A percentile compares a stretch with the other conserved stretches of the same genome.
phyloP scores from a whole-genome alignment of 2,888 invertebrate genomes.

The Oasisia sp. region DNA sequence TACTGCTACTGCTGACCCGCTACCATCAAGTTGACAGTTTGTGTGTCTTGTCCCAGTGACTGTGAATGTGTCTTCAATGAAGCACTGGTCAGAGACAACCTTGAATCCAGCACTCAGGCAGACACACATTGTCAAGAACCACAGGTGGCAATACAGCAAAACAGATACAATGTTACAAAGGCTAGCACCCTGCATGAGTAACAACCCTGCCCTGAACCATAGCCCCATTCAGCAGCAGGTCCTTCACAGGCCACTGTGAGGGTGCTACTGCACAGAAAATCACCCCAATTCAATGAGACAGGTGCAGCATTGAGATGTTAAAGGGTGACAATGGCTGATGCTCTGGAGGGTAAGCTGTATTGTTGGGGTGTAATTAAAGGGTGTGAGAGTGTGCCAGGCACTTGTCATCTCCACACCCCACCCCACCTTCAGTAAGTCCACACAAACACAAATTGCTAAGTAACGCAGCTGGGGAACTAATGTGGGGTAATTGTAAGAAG shows the following conservation, averaged over 20 bases:
- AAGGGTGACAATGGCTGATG: background rate
- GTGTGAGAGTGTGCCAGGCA: background rate
- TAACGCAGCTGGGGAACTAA: background rate
- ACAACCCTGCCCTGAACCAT: background rate
- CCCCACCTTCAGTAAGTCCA: background rate
- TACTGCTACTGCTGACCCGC: no score
- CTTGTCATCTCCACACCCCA: slow-evolving; percentile 2
- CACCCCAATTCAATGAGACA: slow-evolving; percentile 17
- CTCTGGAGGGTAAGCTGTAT: background rate
- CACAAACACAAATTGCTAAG: background rate
- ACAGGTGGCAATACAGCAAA: background rate
- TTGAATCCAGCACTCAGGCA: background rate
- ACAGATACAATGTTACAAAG: background rate
- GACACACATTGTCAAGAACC: background rate
- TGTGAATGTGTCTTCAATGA: no score
- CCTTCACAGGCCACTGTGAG: background rate
- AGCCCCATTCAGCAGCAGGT: background rate
- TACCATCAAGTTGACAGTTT: no score
- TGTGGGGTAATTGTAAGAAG: background rate
- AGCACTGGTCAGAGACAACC: background rate
- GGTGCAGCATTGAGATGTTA: background rate
- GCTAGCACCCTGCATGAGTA: background rate
- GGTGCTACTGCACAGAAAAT: background rate
- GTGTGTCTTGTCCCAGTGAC: no score
- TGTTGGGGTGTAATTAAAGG: background rate